Base-by-base conservation (phyloP, 2,888 invertebrate species). In the Heliothis peltigera region DNA sequence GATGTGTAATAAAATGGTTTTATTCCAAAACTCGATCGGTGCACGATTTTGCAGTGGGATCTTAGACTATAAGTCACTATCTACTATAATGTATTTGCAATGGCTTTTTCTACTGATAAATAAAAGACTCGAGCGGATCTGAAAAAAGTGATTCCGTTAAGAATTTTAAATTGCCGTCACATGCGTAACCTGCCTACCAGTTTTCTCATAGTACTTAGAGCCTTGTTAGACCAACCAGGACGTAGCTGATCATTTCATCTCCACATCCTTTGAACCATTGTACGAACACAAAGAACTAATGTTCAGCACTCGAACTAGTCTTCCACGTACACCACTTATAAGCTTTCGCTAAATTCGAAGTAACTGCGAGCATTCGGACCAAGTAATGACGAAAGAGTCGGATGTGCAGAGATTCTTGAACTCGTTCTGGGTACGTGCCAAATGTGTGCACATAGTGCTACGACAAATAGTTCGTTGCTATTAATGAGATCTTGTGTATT, bases 201-300 rank as follows among this genome's bases (percentile, higher is more conserved):
- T 57, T 59, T 53, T 51, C 43, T 62, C 46, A 63, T 56, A 59
- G 51, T 74, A 42, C 57, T 69, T 44, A 58, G 53, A 51, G 52
- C 44, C 42, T 44, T 64, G 48, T 70, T 64, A 19, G 44, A 46
- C 72, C 71, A 47, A 32, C 55, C 72, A 73, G 73, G 73, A 73
- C 49, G 73, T 65, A 15, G 54, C 66, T 65, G 72, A 73, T 73
- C 73, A 73, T 71, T 76, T 60, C 60, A 73, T 76, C 65, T 60
- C 35, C 28, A 76, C 73, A 71, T 71, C 72, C 56, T 65, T 65
- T 65, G 15, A 7, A 56, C 56, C 53, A 60, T 73, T 73, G 72
- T 73, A 25, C 47, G 60, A 5, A 18, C 60, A 73, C 77, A 73
- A 73, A 72, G 72, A 56, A 56, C 35, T 62, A 59, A 44, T 61